These are phyloP conservation scores for Lobophora halterata DNA, from an alignment of 2,888 invertebrate species.

Conservation along the genomic window DNA sequence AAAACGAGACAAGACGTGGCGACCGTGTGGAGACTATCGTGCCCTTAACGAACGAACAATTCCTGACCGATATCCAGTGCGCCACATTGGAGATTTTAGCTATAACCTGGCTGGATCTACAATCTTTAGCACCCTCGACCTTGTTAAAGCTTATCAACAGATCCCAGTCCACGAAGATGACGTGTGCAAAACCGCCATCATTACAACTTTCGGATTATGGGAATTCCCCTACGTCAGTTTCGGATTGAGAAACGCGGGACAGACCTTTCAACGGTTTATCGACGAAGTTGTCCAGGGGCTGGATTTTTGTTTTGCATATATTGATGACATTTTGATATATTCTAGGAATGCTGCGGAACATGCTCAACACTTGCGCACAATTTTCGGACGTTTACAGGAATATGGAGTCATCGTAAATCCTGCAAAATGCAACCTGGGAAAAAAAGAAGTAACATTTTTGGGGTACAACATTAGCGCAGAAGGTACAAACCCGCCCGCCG, in stretches of 20 bases:
- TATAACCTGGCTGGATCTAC: not conserved
- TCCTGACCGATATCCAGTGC: slow-evolving; percentile 13
- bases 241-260: slow-evolving; percentile 49
- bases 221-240: slow-evolving; percentile 16
- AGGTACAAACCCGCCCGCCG: not conserved
- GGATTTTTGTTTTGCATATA: not conserved
- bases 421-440: slow-evolving; percentile 3
- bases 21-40: slow-evolving; percentile 19
- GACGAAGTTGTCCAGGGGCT: slow-evolving; percentile 24
- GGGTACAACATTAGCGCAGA: not conserved
- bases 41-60: slow-evolving; percentile 9
- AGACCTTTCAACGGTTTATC: slow-evolving; percentile 49
- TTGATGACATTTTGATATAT: slow-evolving; percentile 12
- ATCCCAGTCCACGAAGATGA: not conserved
- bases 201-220: not conserved
- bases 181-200: not conserved
- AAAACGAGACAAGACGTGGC: slow-evolving; percentile 17
- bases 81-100: slow-evolving; percentile 6
- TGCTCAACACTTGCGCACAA: not conserved
- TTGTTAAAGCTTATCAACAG: slow-evolving; percentile 1
- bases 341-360: not conserved
- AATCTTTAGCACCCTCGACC: not conserved
- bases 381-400: not conserved
- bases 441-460: slow-evolving; percentile 5
- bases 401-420: slow-evolving; percentile 3